A percentile compares a stretch with the other conserved stretches of the same genome.
These are phyloP conservation scores for Polia nebulosa DNA, from an alignment of 2,888 invertebrate genomes.

Conservation along the genomic window DNA sequence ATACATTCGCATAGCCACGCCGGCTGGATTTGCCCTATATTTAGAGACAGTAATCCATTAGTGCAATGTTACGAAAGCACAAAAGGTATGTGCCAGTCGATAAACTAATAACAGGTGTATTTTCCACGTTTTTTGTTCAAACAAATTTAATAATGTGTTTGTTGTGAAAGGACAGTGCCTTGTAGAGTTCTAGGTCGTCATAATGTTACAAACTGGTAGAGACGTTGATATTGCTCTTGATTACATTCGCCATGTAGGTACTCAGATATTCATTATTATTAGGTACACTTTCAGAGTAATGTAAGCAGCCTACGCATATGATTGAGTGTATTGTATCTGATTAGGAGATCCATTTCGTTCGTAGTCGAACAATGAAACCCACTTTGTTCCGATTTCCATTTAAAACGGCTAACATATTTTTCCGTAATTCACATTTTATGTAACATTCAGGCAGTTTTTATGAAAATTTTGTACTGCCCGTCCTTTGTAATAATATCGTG, in stretches of 20 bases:
- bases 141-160: neutral
- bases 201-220: constrained; percentile 16
- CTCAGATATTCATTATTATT: constrained; percentile 11
- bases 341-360: constrained; percentile 41
- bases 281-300: constrained; percentile 21
- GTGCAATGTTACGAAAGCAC: constrained; percentile 80
- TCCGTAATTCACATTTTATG: neutral
- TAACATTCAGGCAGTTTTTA: constrained; percentile 11
- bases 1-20: constrained; percentile 83
- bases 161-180: constrained; percentile 39
- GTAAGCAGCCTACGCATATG: constrained; percentile 13
- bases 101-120: constrained; percentile 46
- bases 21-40: constrained; percentile 84
- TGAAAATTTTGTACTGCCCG: neutral
- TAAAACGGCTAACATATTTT: constrained; percentile 15
- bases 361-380: constrained; percentile 27
- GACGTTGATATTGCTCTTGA: constrained; percentile 1
- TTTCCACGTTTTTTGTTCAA: constrained; percentile 19
- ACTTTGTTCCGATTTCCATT: constrained; percentile 27
- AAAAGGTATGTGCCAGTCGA: constrained; percentile 46
- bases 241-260: constrained; percentile 3
- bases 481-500: constrained; percentile 9
- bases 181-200: constrained; percentile 37
- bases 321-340: constrained; percentile 32
- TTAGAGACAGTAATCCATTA: constrained; percentile 79